These are phyloP conservation scores for Lithophane ornitopus DNA, from an alignment of 2,888 invertebrate species.

Conservation along the genomic window DNA sequence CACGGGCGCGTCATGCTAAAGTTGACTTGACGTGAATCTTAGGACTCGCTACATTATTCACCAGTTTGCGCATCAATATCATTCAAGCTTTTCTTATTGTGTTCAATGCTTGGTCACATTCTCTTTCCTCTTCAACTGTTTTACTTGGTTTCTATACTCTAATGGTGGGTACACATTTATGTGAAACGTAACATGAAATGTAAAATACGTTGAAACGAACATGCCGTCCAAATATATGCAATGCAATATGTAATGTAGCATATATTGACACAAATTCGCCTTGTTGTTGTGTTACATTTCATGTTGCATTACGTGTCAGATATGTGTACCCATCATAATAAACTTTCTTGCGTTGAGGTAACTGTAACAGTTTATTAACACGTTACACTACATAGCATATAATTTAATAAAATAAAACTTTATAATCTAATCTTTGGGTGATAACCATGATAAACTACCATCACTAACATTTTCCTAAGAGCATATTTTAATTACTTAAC, in stretches of 20 bases:
- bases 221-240: not conserved
- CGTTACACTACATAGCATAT: no score
- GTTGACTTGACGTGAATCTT: conserved; percentile 73
- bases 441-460: not conserved
- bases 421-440: not conserved
- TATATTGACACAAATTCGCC: not conserved
- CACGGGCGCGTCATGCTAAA: conserved; percentile 70
- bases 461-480: not conserved
- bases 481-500: not conserved
- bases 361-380: no score
- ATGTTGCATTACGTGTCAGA: not conserved
- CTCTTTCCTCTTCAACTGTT: not conserved
- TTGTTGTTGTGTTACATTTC: not conserved
- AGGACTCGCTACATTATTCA: conserved; percentile 78
- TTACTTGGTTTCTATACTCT: not conserved
- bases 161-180: not conserved
- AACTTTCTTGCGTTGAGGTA: not conserved
- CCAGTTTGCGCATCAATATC: conserved; percentile 78
- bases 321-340: not conserved
- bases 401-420: no score
- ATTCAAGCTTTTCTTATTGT: conserved; percentile 72
- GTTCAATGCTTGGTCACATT: conserved; percentile 79
- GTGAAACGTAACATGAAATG: not conserved
- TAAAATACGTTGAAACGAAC: not conserved
- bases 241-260: not conserved